These are phyloP conservation scores for Heliconius congener DNA, from an alignment of 1,140 invertebrate genomes.

Conservation along the genomic window DNA sequence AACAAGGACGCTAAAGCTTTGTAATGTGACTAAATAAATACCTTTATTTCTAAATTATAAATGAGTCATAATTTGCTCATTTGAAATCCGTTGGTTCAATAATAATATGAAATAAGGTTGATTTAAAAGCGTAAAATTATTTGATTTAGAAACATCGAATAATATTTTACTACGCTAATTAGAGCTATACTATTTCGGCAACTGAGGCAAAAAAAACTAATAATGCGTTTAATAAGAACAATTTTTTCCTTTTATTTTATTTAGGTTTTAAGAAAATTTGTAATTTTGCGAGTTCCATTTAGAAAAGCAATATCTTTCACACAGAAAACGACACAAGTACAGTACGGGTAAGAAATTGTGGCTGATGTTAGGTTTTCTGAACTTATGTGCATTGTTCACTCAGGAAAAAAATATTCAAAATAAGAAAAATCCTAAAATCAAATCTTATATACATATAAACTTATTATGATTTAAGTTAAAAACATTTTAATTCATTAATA, in stretches of 20 bases:
- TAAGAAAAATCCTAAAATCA: too few species aligned
- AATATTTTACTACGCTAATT: neutral
- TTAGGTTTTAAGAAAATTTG: neutral
- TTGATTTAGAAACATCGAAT: neutral
- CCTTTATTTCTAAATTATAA: neutral
- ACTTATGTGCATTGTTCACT: too few species aligned
- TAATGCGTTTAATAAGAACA: neutral
- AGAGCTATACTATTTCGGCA: neutral
- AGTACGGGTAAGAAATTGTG: too few species aligned
- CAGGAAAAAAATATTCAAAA: too few species aligned
- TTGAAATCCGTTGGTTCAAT: neutral
- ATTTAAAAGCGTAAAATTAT: constrained; percentile 3
- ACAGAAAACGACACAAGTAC: neutral
- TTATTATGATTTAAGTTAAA: too few species aligned
- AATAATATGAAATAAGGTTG: constrained; percentile 4
- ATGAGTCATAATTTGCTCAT: neutral
- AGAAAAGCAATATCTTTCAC: too few species aligned
- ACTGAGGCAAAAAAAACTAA: neutral
- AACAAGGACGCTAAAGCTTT: neutral
- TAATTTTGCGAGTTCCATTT: too few species aligned
- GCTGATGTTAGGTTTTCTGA: too few species aligned
- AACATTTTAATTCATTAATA: too few species aligned
- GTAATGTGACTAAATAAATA: neutral
- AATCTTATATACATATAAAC: too few species aligned
- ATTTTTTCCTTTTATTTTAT: neutral